phyloP scores from a whole-genome alignment of 1,140 invertebrate genomes.

The Calosoma granatense region DNA sequence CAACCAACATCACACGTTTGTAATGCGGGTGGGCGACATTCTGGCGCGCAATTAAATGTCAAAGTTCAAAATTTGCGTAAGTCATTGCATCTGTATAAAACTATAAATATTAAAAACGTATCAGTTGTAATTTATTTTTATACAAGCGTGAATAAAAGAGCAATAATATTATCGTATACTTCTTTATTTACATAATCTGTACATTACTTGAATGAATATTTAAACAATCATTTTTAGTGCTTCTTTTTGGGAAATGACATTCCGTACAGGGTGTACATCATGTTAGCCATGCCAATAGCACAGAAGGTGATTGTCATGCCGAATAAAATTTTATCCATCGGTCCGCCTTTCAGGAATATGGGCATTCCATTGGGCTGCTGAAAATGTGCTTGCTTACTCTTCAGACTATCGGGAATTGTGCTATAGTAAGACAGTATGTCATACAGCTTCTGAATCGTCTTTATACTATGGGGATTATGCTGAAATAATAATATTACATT shows the following conservation, averaged over 20 bases:
- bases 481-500: not conserved
- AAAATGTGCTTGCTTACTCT: not conserved
- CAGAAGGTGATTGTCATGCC: constrained; percentile 32
- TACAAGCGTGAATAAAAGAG: too few species aligned
- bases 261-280: constrained; percentile 30
- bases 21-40: too few species aligned
- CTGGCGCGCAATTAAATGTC: too few species aligned
- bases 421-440: not conserved
- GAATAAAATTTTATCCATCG: constrained; percentile 36
- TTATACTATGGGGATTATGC: not conserved
- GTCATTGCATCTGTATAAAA: too few species aligned
- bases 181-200: too few species aligned
- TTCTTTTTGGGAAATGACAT: constrained; percentile 34
- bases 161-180: too few species aligned
- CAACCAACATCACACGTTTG: too few species aligned
- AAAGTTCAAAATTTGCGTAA: too few species aligned
- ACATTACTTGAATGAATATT: too few species aligned
- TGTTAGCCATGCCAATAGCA: constrained; percentile 27
- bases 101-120: not conserved
- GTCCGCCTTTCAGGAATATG: constrained; percentile 38
- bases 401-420: not conserved
- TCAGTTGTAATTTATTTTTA: too few species aligned
- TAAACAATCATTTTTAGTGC: too few species aligned
- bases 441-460: not conserved
- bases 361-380: constrained; percentile 37